These are phyloP conservation scores for Heptranchias perlo DNA, from an alignment of 2,113 vertebrate species.

Conservation along the genomic window DNA sequence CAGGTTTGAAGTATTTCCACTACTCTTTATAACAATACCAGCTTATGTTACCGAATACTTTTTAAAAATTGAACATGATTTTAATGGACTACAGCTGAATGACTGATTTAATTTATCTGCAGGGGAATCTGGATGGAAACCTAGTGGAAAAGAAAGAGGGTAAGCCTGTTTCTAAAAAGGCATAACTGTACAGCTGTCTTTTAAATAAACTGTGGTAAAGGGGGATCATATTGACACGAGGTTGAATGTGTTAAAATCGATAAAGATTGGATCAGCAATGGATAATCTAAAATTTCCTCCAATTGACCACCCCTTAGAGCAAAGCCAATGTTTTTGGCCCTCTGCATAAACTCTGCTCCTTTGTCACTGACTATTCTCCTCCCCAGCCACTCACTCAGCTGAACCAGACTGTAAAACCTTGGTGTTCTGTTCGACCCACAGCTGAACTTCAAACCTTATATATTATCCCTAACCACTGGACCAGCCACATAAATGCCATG, in stretches of 20 bases:
- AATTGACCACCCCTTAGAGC: background rate
- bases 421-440: background rate
- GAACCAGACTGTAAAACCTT: background rate
- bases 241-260: background rate
- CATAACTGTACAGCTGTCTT: background rate
- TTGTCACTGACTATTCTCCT: background rate
- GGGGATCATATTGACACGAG: background rate
- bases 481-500: background rate
- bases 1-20: conserved; percentile 19
- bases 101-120: conserved; percentile 56
- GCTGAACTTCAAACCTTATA: background rate
- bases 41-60: background rate
- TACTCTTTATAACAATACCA: background rate
- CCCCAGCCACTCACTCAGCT: background rate
- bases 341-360: background rate
- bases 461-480: no score
- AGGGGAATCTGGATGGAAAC: conserved; percentile 99
- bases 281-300: background rate
- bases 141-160: conserved; percentile 71
- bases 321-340: background rate
- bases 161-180: conserved; percentile 40
- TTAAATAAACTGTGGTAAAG: background rate
- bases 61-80: background rate
- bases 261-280: background rate
- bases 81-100: conserved; percentile 42